A percentile compares a stretch with the other conserved stretches of the same genome.
Evolutionary conservation across 30 jellyfish, hydroid and myxozoan genomes (phyloP).

Genomic region (Pelagia noctiluca): DNA sequence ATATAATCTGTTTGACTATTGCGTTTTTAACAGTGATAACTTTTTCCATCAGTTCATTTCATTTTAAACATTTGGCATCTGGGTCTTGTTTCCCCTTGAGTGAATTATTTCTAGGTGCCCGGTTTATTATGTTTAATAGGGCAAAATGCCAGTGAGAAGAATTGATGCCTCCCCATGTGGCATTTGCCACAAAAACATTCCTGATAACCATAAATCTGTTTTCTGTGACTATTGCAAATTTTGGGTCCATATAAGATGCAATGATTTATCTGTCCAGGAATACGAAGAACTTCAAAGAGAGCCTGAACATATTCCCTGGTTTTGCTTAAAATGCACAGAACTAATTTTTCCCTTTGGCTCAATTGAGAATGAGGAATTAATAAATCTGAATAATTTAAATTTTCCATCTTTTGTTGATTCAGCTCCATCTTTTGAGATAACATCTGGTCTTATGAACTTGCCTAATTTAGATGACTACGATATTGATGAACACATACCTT

Average conservation of each 20-base stretch:
- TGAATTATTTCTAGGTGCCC: conserved; percentile 3
- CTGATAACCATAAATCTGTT: conserved; percentile 26
- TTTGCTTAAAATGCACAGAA: conserved; percentile 41
- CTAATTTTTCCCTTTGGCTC: conserved; percentile 47
- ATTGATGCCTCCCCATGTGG: conserved; percentile 52
- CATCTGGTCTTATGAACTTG: conserved; percentile 29
- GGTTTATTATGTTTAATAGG: conserved; percentile 17
- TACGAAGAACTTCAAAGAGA: conserved; percentile 38
- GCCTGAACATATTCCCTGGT: conserved; percentile 43
- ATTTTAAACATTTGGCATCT: conserved; percentile 7
- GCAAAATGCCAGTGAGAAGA: conserved; percentile 24
- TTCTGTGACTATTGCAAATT: conserved; percentile 26
- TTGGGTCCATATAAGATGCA: conserved; percentile 47
- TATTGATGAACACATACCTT: conserved; percentile 51
- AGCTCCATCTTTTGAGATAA: conserved; percentile 18
- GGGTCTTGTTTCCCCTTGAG: conserved; percentile 16
- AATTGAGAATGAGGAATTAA: conserved; percentile 28
- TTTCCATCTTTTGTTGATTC: conserved; percentile 54
- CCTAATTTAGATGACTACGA: conserved; percentile 47
- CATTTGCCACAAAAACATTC: conserved; percentile 57
- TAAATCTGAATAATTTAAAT: conserved; percentile 21
- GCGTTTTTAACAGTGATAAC: conserved; percentile 11
- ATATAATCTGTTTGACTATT: conserved; percentile 10
- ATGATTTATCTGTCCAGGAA: conserved; percentile 32
- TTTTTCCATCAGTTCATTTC: conserved; percentile 19